Conservation (phyloP, 2,888 invertebrate genomes). For the Andrena hattorfiana region DNA sequence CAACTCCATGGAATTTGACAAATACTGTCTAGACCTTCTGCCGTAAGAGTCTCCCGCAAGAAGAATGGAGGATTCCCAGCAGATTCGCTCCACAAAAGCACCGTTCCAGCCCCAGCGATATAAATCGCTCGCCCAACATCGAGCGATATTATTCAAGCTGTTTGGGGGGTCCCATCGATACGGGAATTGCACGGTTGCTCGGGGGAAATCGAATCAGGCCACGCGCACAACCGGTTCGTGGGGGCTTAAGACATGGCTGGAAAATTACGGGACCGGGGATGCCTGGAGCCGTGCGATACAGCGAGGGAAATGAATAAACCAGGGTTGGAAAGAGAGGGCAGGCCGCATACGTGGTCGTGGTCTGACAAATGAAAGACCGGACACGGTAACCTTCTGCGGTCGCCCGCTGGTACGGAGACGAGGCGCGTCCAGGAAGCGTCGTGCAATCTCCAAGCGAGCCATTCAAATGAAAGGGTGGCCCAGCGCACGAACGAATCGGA, state of each 20-base stretch:
- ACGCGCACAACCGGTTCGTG: constrained; percentile 18
- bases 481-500: constrained; percentile 49
- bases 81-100: constrained; percentile 24
- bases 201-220: constrained; percentile 28
- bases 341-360: not conserved
- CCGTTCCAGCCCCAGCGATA: not conserved
- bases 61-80: constrained; percentile 17
- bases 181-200: constrained; percentile 28
- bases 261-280: constrained; percentile 24
- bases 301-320: constrained; percentile 39
- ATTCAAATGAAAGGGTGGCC: constrained; percentile 50
- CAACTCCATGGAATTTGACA: constrained; percentile 7
- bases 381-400: constrained; percentile 50
- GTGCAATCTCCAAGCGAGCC: constrained; percentile 60
- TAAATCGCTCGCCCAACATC: constrained; percentile 22
- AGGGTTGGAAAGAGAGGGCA: not conserved
- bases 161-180: constrained; percentile 6
- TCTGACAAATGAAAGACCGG: constrained; percentile 60
- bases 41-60: not conserved
- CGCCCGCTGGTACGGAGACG: constrained; percentile 44
- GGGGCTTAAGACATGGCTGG: constrained; percentile 40
- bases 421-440: constrained; percentile 37
- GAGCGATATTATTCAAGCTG: constrained; percentile 30
- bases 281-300: constrained; percentile 20
- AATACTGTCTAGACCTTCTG: constrained; percentile 14